These are phyloP conservation scores for Geotrupes spiniger DNA, from an alignment of 2,888 invertebrate genomes.

Conservation along the genomic window DNA sequence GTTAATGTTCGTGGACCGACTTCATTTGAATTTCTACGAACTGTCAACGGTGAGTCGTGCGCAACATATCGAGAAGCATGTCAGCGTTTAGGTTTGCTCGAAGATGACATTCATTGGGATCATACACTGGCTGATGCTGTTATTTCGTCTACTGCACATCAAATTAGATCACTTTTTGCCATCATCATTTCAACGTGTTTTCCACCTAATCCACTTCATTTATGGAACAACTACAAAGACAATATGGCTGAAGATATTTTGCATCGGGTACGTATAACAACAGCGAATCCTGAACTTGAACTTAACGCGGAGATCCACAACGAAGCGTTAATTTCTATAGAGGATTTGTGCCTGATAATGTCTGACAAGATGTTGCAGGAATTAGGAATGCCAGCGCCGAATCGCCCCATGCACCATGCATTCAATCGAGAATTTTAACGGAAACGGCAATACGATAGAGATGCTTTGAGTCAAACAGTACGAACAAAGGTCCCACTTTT, in stretches of 20 bases:
- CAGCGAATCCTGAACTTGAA: conserved; percentile 1
- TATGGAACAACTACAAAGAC: background rate
- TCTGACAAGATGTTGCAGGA: background rate
- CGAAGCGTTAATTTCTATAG: conserved; percentile 35
- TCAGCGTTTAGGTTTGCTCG: conserved; percentile 18
- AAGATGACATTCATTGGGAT: conserved; percentile 26
- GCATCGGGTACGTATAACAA: too few species aligned
- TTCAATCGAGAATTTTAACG: conserved; percentile 24
- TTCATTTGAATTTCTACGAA: conserved; percentile 6
- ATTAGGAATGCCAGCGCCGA: conserved; percentile 14
- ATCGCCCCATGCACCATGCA: conserved; percentile 24
- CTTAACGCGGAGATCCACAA: conserved; percentile 29
- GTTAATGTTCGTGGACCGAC: conserved; percentile 20
- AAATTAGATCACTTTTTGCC: conserved; percentile 25
- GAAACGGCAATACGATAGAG: conserved; percentile 27
- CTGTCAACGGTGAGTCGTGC: too few species aligned
- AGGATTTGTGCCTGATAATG: conserved; percentile 29
- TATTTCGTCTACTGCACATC: conserved; percentile 17
- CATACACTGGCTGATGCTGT: conserved; percentile 22
- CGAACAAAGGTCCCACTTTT: conserved; percentile 27
- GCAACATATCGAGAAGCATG: too few species aligned
- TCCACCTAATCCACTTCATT: background rate
- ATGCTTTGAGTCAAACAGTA: conserved; percentile 20
- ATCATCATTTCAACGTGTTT: conserved; percentile 21
- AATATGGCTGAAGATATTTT: background rate